A percentile compares a stretch with the other conserved stretches of the same genome.
These are phyloP conservation scores for Rhinophrynus dorsalis DNA, from an alignment of 2,797 vertebrate species.

Conservation along the genomic window DNA sequence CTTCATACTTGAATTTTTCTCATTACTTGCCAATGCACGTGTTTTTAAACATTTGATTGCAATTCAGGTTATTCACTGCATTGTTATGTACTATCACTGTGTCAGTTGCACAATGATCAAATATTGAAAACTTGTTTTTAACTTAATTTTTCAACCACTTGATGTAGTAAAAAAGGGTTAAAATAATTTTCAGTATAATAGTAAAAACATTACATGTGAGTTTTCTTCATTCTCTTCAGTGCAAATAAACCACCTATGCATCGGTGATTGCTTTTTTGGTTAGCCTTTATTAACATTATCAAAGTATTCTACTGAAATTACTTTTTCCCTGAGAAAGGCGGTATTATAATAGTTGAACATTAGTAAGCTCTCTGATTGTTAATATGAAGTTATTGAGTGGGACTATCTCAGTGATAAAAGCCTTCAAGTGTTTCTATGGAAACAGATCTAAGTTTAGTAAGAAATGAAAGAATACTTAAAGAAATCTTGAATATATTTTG, in stretches of 20 bases:
- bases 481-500: background rate
- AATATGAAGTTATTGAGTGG: conserved; percentile 44
- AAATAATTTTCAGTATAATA: background rate
- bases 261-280: conserved; percentile 33
- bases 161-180: background rate
- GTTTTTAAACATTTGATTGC: too few relatives aligned
- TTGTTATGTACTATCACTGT: too few relatives aligned
- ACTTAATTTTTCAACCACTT: background rate
- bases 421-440: conserved; percentile 40
- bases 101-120: too few relatives aligned
- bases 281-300: conserved; percentile 43
- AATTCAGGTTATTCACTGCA: too few relatives aligned
- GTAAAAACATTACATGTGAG: background rate
- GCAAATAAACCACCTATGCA: conserved; percentile 19
- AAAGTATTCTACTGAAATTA: conserved; percentile 33
- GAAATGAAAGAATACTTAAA: conserved; percentile 36
- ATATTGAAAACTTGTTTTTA: background rate
- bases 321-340: conserved; percentile 20
- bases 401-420: conserved; percentile 46
- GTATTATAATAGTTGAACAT: conserved; percentile 35
- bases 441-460: conserved; percentile 35
- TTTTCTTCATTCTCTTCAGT: conserved; percentile 8
- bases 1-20: too few relatives aligned
- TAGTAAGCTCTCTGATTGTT: conserved; percentile 44
- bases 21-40: too few relatives aligned